phyloP scores from a whole-genome alignment of 1,140 invertebrate genomes.

The Nephotettix cincticeps region DNA sequence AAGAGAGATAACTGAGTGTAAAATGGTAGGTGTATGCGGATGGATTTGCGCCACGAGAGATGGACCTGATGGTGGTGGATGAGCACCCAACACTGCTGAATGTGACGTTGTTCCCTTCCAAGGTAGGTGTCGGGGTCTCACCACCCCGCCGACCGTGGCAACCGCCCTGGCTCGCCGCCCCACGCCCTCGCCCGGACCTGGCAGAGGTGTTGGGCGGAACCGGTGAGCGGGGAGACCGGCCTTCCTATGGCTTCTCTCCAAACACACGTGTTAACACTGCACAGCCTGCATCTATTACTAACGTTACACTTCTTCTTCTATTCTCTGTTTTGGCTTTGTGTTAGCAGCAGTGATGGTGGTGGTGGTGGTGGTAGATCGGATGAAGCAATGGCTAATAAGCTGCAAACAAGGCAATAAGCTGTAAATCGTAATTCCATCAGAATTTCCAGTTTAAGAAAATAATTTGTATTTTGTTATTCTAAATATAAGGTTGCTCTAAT shows the following conservation, averaged over 20 bases:
- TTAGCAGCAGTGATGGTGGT: no score
- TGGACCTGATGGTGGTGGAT: conserved; percentile 85
- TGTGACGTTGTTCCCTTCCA: conserved; percentile 75
- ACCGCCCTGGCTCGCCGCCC: conserved; percentile 38
- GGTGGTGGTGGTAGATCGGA: no score
- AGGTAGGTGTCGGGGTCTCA: conserved; percentile 56
- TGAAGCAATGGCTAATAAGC: no score
- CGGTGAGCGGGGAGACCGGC: conserved; percentile 37
- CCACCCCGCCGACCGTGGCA: conserved; percentile 35
- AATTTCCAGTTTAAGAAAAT: no score
- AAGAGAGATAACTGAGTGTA: no score
- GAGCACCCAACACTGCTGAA: conserved; percentile 81
- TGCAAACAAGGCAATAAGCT: no score
- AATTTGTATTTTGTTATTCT: no score
- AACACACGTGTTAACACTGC: background rate
- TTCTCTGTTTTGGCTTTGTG: no score
- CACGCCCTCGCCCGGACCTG: background rate
- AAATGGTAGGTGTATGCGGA: conserved; percentile 80
- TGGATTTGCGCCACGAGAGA: conserved; percentile 75
- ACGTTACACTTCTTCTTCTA: no score
- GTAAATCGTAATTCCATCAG: no score
- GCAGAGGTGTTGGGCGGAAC: conserved; percentile 13
- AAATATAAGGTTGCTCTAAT: no score
- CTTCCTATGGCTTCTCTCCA: conserved; percentile 3
- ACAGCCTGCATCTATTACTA: no score